These are phyloP conservation scores for Noctua comes DNA, from an alignment of 2,888 invertebrate genomes.

Conservation along the genomic window DNA sequence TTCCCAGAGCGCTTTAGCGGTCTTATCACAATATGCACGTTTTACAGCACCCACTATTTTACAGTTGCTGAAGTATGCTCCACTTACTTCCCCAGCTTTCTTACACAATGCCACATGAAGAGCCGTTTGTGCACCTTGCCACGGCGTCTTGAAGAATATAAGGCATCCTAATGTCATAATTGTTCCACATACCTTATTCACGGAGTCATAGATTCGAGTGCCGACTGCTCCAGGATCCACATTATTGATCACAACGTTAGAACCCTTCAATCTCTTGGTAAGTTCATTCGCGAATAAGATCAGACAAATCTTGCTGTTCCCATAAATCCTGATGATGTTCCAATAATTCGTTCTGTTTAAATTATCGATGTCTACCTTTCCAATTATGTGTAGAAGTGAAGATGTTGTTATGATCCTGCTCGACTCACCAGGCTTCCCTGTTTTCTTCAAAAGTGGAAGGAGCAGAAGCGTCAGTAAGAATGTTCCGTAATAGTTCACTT, in stretches of 20 bases:
- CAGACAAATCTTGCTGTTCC: slow-evolving; percentile 90
- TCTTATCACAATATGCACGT: slow-evolving; percentile 90
- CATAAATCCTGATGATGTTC: slow-evolving; percentile 61
- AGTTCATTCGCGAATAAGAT: slow-evolving; percentile 92
- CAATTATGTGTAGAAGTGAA: slow-evolving; percentile 83
- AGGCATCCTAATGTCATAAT: slow-evolving; percentile 89
- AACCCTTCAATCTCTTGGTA: slow-evolving; percentile 90
- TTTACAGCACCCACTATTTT: slow-evolving; percentile 88
- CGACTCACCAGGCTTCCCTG: slow-evolving; percentile 76
- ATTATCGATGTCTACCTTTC: slow-evolving; percentile 40
- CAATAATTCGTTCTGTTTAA: slow-evolving; percentile 63
- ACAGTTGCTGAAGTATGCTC: slow-evolving; percentile 93
- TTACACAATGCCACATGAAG: slow-evolving; percentile 61
- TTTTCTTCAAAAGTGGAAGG: slow-evolving; percentile 71
- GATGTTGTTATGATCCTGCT: slow-evolving; percentile 85
- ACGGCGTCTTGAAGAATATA: slow-evolving; percentile 73
- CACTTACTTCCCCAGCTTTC: slow-evolving; percentile 60
- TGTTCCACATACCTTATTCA: slow-evolving; percentile 80
- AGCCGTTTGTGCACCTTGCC: slow-evolving; percentile 64
- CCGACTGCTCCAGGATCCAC: slow-evolving; percentile 95
- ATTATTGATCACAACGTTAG: slow-evolving; percentile 93
- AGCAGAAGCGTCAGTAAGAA: slow-evolving; percentile 91
- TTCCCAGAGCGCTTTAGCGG: slow-evolving; percentile 66
- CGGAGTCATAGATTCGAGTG: slow-evolving; percentile 92
- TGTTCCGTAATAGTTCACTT: slow-evolving; percentile 97